phyloP scores from a whole-genome alignment of 2,888 invertebrate species.

The Dolichopus griseipennis region DNA sequence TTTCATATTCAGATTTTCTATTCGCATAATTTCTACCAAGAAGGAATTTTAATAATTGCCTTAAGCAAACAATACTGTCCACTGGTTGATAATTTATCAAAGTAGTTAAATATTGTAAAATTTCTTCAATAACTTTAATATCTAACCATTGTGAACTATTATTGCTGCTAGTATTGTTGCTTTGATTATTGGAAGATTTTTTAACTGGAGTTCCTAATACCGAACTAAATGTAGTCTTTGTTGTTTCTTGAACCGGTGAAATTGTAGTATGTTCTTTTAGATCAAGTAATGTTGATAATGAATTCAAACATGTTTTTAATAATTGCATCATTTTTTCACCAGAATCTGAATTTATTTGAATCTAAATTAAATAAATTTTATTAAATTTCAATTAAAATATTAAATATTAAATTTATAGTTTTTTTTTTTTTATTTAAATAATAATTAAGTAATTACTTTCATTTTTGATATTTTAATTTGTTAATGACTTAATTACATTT shows the following conservation, averaged over 20 bases:
- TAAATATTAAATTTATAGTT: too few species aligned
- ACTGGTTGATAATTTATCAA: conserved; percentile 60
- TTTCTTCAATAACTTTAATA: conserved; percentile 55
- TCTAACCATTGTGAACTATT: conserved; percentile 21
- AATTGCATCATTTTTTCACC: conserved; percentile 59
- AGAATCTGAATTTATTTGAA: conserved; percentile 65
- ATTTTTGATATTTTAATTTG: too few species aligned
- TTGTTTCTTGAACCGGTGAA: conserved; percentile 11
- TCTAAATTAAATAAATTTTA: conserved; percentile 44
- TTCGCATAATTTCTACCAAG: conserved; percentile 59
- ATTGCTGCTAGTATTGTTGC: not conserved
- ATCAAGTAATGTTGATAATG: conserved; percentile 37
- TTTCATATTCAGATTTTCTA: conserved; percentile 30
- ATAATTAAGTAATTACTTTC: too few species aligned
- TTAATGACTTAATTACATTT: too few species aligned
- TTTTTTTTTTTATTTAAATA: too few species aligned
- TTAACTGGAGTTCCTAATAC: conserved; percentile 16
- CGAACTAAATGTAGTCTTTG: conserved; percentile 17
- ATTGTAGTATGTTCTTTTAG: conserved; percentile 26
- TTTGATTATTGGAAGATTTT: conserved; percentile 7
- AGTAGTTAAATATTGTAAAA: conserved; percentile 59
- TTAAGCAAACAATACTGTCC: conserved; percentile 60
- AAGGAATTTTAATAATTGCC: conserved; percentile 63
- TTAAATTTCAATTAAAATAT: too few species aligned
- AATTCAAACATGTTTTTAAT: conserved; percentile 37